phyloP scores from a whole-genome alignment of 2,113 vertebrate species.

The Zosterops pallidus region DNA sequence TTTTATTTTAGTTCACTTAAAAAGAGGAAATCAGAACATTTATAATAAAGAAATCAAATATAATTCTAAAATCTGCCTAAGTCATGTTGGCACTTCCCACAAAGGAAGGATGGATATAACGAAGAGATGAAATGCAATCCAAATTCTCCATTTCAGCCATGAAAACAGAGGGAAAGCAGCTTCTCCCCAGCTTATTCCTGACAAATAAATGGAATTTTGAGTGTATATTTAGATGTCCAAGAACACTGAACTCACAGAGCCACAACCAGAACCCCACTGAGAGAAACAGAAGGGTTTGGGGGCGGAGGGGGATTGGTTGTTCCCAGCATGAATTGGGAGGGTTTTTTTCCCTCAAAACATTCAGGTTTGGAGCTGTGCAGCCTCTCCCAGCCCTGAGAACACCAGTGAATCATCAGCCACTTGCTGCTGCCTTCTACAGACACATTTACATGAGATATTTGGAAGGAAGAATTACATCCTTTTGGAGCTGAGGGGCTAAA shows the following conservation, averaged over 20 bases:
- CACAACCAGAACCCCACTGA: background rate
- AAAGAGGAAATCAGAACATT: background rate
- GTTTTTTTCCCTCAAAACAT: background rate
- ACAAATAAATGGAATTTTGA: background rate
- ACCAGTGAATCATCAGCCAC: background rate
- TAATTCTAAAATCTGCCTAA: background rate
- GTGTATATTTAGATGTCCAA: background rate
- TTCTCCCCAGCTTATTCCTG: background rate
- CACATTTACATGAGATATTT: fast-evolving
- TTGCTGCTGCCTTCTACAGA: background rate
- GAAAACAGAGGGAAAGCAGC: background rate
- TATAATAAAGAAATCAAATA: background rate
- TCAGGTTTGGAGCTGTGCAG: background rate
- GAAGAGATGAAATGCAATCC: background rate
- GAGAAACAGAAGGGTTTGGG: background rate
- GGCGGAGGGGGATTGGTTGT: background rate
- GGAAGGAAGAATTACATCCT: background rate
- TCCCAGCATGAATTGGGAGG: background rate
- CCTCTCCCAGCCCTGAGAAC: background rate
- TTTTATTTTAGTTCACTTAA: background rate
- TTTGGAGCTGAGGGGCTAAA: background rate
- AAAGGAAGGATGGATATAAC: background rate
- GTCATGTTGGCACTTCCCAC: background rate
- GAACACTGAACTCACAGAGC: background rate
- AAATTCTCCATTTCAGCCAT: background rate